These are phyloP conservation scores for Semotilus atromaculatus DNA, from an alignment of 2,797 vertebrate genomes.

Conservation along the genomic window DNA sequence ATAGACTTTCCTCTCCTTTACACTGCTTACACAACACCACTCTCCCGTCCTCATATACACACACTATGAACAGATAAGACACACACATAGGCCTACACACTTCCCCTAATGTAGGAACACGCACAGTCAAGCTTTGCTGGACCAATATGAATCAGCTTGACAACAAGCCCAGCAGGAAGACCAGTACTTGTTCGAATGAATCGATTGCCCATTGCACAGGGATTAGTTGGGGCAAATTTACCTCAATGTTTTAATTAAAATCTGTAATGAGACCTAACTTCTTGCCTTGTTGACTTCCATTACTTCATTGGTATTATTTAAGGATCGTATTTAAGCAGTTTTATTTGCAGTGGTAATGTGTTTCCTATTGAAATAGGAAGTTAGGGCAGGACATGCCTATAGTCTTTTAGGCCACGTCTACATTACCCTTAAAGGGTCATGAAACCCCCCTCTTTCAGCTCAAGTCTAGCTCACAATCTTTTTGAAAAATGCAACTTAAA, in stretches of 20 bases:
- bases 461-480: too few species aligned
- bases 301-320: background rate
- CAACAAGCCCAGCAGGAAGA: slow-evolving; percentile 38
- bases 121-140: slow-evolving; percentile 31
- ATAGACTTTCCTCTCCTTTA: slow-evolving; percentile 33
- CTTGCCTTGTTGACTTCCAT: slow-evolving; percentile 12
- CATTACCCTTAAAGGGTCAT: too few species aligned
- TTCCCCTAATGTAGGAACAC: slow-evolving; percentile 31
- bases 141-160: slow-evolving; percentile 56
- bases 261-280: slow-evolving; percentile 10
- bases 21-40: slow-evolving; percentile 7
- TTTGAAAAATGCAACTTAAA: too few species aligned
- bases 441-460: too few species aligned
- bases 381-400: background rate
- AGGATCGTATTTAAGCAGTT: background rate
- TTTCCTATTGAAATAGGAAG: background rate
- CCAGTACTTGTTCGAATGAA: background rate
- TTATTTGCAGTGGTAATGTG: background rate
- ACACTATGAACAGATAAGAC: slow-evolving; percentile 22
- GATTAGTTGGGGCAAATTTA: background rate
- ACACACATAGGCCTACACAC: slow-evolving; percentile 42
- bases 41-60: slow-evolving; percentile 14
- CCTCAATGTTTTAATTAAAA: slow-evolving; percentile 14
- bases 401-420: background rate
- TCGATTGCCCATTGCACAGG: background rate